These are phyloP conservation scores for Eidolon dupreanum DNA, from an alignment of 2,797 vertebrate genomes.

Conservation along the genomic window DNA sequence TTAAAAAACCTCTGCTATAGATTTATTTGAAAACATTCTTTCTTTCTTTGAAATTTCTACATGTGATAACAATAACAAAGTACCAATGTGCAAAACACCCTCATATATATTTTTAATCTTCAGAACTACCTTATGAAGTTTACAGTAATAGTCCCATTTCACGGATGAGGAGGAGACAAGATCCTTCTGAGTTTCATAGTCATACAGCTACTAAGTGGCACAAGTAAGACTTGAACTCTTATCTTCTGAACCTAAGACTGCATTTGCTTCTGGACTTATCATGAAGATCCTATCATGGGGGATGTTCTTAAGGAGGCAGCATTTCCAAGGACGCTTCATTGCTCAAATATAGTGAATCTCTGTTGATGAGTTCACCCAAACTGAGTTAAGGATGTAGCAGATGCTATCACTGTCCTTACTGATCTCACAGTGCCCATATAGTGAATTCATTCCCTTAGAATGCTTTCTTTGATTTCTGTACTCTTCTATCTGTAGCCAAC, in stretches of 20 bases:
- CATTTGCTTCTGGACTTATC: background rate
- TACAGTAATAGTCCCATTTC: background rate
- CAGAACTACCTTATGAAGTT: background rate
- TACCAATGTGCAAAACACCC: background rate
- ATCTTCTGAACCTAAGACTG: background rate
- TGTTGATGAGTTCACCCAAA: background rate
- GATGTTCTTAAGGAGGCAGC: background rate
- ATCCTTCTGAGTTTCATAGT: background rate
- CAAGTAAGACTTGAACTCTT: background rate
- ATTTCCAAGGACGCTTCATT: background rate
- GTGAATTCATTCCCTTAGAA: background rate
- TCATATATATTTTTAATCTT: background rate
- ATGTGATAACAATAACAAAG: background rate
- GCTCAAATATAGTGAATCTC: background rate
- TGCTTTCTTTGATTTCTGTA: background rate
- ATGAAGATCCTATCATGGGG: background rate
- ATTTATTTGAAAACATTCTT: constrained; percentile 16
- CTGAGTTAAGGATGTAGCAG: background rate
- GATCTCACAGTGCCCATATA: background rate
- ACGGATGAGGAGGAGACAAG: background rate
- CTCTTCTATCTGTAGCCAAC: background rate
- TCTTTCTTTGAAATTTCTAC: constrained; percentile 9
- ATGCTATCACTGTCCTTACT: background rate
- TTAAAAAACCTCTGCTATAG: background rate
- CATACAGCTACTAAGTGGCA: background rate